Percentiles rank a stretch among this genome's conserved stretches.
Conservation (phyloP, 1,140 invertebrate species). For the Caligus rogercresseyi region DNA sequence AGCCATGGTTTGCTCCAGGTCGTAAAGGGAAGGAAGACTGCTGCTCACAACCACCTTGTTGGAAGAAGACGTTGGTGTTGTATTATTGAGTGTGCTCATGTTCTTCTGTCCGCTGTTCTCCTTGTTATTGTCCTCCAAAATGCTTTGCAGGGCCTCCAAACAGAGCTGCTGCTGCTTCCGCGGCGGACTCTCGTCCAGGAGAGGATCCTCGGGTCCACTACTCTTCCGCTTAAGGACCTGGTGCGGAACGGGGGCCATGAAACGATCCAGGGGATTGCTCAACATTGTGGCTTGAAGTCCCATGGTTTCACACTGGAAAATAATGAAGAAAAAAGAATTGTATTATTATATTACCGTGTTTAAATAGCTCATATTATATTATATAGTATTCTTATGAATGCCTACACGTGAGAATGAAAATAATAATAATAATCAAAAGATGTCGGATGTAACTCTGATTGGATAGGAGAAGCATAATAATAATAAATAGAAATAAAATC, state of each 20-base stretch:
- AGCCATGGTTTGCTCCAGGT: conserved; percentile 8
- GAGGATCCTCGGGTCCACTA: not conserved
- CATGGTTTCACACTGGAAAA: conserved; percentile 15
- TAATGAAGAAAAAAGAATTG: conserved; percentile 1
- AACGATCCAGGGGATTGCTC: not conserved
- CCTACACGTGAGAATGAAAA: not conserved
- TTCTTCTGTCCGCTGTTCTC: conserved; percentile 13
- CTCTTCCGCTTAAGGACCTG: not conserved
- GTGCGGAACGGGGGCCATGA: not conserved
- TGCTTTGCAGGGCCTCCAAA: not conserved
- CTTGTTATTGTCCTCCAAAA: not conserved
- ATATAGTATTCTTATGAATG: not conserved
- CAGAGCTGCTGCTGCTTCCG: not conserved
- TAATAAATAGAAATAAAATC: too few species aligned
- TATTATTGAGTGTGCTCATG: not conserved
- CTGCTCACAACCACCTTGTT: too few species aligned
- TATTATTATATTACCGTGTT: not conserved
- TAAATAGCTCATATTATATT: not conserved
- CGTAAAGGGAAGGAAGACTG: conserved; percentile 15
- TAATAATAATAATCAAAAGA: not conserved
- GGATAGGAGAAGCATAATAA: too few species aligned
- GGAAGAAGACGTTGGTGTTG: not conserved
- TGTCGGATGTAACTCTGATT: not conserved
- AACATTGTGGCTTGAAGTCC: conserved; percentile 6
- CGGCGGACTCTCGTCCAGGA: not conserved